Evolutionary conservation across 2,797 vertebrate genomes (phyloP).

Genomic region (Gadopsis marmoratus): DNA sequence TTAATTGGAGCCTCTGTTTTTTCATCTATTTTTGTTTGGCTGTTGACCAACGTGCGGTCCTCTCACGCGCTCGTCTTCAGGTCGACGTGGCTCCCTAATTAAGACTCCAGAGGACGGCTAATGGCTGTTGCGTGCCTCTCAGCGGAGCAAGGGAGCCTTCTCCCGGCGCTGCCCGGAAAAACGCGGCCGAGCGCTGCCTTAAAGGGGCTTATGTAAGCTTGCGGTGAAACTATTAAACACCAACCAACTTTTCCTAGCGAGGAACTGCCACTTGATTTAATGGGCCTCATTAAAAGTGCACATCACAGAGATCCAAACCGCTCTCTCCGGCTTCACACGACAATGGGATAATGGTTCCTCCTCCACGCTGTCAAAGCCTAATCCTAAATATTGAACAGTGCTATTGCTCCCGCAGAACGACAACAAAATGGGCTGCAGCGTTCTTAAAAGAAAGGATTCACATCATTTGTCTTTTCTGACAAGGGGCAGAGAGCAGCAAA

Average conservation of each 20-base stretch:
- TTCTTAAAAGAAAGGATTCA: conserved; percentile 71
- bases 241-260: conserved; percentile 83
- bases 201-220: conserved; percentile 86
- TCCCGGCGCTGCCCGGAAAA: conserved; percentile 81
- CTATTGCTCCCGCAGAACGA: conserved; percentile 54
- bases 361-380: conserved; percentile 72
- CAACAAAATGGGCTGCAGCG: conserved; percentile 57
- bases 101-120: conserved; percentile 88
- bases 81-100: conserved; percentile 86
- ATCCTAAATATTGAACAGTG: conserved; percentile 74
- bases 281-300: conserved; percentile 88
- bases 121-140: conserved; percentile 87
- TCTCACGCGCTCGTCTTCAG: conserved; percentile 82
- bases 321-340: conserved; percentile 72
- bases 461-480: conserved; percentile 78
- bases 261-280: conserved; percentile 88
- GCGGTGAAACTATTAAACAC: conserved; percentile 86
- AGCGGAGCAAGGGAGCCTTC: conserved; percentile 80
- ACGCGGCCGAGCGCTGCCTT: conserved; percentile 77
- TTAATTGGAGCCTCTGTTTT: conserved; percentile 83
- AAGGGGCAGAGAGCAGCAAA: conserved; percentile 65
- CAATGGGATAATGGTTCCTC: conserved; percentile 77
- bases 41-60: conserved; percentile 86
- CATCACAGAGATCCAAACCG: conserved; percentile 81
- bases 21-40: conserved; percentile 86